Evolutionary conservation across 1,140 invertebrate species (phyloP).

Genomic region (Anoplophora glabripennis): DNA sequence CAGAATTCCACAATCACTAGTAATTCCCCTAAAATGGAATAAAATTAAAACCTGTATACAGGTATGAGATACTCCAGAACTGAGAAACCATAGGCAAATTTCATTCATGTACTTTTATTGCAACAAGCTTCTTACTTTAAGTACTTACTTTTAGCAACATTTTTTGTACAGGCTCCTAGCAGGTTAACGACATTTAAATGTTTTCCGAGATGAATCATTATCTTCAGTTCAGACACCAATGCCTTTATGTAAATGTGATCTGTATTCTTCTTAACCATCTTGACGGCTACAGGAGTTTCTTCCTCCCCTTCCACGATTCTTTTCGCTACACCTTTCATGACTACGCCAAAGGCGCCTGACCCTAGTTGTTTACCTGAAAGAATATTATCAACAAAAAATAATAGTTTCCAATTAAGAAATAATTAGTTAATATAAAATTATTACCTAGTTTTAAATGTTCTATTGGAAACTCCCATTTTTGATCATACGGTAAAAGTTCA

Average conservation of each 20-base stretch:
- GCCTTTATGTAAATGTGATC: constrained; percentile 75
- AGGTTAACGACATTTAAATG: constrained; percentile 95
- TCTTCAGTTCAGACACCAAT: constrained; percentile 88
- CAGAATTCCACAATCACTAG: constrained; percentile 93
- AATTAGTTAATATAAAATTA: neutral
- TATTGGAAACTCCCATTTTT: constrained; percentile 84
- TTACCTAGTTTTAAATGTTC: constrained; percentile 81
- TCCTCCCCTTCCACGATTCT: constrained; percentile 72
- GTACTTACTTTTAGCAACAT: constrained; percentile 80
- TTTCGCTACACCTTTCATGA: constrained; percentile 81
- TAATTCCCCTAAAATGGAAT: constrained; percentile 66
- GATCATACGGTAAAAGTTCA: constrained; percentile 85
- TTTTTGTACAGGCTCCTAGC: constrained; percentile 88
- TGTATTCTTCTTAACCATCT: constrained; percentile 79
- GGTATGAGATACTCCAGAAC: no score
- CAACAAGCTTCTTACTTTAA: no score
- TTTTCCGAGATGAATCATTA: constrained; percentile 92
- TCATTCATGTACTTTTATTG: no score
- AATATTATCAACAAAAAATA: no score
- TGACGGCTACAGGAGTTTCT: constrained; percentile 74
- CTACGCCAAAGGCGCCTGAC: constrained; percentile 89
- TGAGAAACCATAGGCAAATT: no score
- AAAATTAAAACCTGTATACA: no score
- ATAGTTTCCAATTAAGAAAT: no score
- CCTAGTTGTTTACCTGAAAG: constrained; percentile 75